Percentiles rank a stretch among this genome's conserved stretches.
Evolutionary conservation across 30 jellyfish, hydroid and myxozoan genomes (phyloP).

Genomic region (Cassiopea xamachana): DNA sequence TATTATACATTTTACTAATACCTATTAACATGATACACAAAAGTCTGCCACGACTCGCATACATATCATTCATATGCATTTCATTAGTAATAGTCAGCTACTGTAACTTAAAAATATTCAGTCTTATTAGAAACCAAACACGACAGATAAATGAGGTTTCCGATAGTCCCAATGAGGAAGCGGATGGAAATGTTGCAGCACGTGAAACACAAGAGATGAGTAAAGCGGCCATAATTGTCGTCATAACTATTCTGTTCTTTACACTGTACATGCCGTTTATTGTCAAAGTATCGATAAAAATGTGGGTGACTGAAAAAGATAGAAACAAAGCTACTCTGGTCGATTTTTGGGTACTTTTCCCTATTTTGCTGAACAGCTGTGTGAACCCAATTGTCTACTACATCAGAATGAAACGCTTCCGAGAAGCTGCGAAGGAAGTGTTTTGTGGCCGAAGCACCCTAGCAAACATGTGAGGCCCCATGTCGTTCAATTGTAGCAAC

Average conservation of each 20-base stretch:
- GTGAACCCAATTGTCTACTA: not conserved
- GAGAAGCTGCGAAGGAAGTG: not conserved
- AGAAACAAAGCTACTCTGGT: not conserved
- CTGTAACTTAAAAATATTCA: not conserved
- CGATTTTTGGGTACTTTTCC: not conserved
- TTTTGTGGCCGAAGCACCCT: not conserved
- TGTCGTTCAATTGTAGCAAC: too few species aligned
- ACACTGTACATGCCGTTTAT: not conserved
- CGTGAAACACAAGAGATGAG: not conserved
- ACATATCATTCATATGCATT: not conserved
- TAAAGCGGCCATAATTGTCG: not conserved
- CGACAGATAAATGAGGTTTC: not conserved
- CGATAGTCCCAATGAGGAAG: not conserved
- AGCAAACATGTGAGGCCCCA: too few species aligned
- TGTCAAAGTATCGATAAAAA: not conserved
- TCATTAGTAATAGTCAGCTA: not conserved
- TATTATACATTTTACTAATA: not conserved
- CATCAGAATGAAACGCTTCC: not conserved
- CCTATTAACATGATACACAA: not conserved
- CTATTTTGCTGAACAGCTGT: not conserved
- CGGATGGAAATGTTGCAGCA: not conserved
- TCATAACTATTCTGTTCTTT: not conserved
- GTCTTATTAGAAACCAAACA: not conserved
- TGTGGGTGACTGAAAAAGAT: not conserved
- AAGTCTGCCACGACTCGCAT: not conserved